Percentiles rank a stretch among this genome's conserved stretches.
These are phyloP conservation scores for Synodontis membranacea DNA, from an alignment of 2,113 vertebrate species.

Conservation along the genomic window DNA sequence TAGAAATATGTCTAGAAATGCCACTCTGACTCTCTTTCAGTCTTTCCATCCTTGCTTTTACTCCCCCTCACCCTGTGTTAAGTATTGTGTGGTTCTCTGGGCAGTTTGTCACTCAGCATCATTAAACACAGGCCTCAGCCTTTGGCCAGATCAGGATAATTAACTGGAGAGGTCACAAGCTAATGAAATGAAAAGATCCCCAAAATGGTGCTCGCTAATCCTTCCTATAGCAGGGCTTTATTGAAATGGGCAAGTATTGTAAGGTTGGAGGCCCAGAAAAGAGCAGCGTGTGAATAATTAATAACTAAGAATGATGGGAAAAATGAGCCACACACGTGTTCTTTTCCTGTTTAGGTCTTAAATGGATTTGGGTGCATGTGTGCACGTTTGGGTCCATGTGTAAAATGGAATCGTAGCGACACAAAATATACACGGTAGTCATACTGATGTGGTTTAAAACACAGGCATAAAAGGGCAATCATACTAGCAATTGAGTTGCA, in stretches of 20 bases:
- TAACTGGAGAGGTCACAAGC: constrained; percentile 80
- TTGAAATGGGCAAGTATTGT: constrained; percentile 60
- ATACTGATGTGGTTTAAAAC: neutral
- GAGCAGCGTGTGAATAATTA: constrained; percentile 35
- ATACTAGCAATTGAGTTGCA: neutral
- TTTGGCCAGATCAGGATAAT: constrained; percentile 82
- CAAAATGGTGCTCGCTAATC: constrained; percentile 75
- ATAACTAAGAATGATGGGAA: constrained; percentile 4
- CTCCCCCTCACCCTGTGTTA: constrained; percentile 70
- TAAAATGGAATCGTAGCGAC: neutral
- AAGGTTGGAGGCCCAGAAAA: constrained; percentile 18
- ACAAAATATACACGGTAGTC: neutral
- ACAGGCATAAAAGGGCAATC: neutral
- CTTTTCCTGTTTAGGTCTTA: neutral
- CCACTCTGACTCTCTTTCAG: constrained; percentile 69
- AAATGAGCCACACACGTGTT: neutral
- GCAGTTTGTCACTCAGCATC: constrained; percentile 72
- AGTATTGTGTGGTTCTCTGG: constrained; percentile 74
- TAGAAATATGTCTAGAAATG: constrained; percentile 68
- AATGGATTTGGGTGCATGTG: neutral
- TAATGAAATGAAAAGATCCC: constrained; percentile 76
- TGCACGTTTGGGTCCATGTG: too few species aligned
- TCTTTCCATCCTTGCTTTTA: constrained; percentile 59
- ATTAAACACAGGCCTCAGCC: constrained; percentile 74
- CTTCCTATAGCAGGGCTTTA: constrained; percentile 68